Base-by-base conservation (phyloP, 64 coral and sea anemone species). In the Dendronephthya gigantea region DNA sequence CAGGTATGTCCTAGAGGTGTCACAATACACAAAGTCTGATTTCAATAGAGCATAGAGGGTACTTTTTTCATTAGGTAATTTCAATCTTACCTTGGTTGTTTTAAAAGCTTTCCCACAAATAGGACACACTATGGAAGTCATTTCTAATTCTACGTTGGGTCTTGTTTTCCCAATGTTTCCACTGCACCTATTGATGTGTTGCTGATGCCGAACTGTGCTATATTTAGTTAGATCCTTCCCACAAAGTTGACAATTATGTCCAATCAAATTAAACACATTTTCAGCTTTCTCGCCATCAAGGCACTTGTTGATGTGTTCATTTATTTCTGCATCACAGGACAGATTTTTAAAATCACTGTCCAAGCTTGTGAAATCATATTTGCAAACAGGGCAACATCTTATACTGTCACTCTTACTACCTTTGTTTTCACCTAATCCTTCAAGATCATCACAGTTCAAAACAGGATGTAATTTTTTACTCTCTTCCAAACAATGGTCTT, bases 121-220 rank as follows among this genome's bases (percentile, higher is more conserved):
- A 50, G 91, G 88, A 87, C 91, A 93, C 2, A 40, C 16, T 1
- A 62, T 7, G 37, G 32, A 22, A 56, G 48, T 10, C 68, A 34
- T 19, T 19, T 47, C 37, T 85, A 13, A 11, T 19, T 2, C 33
- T 28, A 1, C 45, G 9, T 23, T 51, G 50, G 83, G 17, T 69
- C 82, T 16, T 45, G 3, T 16, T 88, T 87, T 88, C 40, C 37
- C 88, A 32, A 76, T 76, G 43, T 90, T 81, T 79, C 93, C 95
- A 90, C 95, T 93, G 50, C 95, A 98, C 29, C 86, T 87, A 81
- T 93, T 98, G 4, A 98, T n/a, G 48, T 98, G 95, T 35, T 98
- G 95, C n/a, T 87, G 84, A 22, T 92, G 92, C 19, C 89, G 89
- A 82, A 91, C 92, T 29, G 90, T 89, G 48, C 92, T 98, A 90